phyloP scores from a whole-genome alignment of 2,113 vertebrate genomes.

The Zingel zingel region DNA sequence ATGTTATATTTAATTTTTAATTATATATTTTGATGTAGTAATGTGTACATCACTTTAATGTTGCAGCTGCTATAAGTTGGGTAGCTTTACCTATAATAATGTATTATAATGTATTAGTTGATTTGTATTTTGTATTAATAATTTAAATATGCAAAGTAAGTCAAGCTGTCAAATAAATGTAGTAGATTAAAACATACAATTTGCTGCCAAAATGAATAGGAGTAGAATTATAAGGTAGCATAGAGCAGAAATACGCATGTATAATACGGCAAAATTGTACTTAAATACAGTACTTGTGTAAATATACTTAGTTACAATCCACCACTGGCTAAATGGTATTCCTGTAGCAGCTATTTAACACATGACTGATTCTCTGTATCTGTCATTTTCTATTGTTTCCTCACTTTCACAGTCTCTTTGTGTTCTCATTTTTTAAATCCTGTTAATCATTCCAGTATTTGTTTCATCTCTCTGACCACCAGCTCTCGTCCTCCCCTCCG shows the following conservation, averaged over 20 bases:
- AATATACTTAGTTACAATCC: neutral
- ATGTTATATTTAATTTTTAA: no score
- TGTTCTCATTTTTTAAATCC: neutral
- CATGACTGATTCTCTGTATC: neutral
- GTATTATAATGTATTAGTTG: no score
- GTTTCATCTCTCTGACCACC: constrained; percentile 14
- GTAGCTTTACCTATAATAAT: no score
- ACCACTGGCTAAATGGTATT: neutral
- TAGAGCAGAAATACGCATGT: neutral
- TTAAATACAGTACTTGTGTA: neutral
- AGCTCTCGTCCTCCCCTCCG: neutral
- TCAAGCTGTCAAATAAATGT: neutral
- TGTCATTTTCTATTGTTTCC: neutral
- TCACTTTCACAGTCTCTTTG: neutral
- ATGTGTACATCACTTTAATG: no score
- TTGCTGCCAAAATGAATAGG: neutral
- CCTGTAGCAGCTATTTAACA: neutral
- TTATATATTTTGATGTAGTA: no score
- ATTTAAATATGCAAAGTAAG: no score
- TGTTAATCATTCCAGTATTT: constrained; percentile 36
- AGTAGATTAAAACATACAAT: neutral
- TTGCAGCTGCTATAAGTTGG: no score
- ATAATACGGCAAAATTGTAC: neutral
- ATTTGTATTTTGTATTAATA: no score
- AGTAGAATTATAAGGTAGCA: neutral